Conservation (phyloP, 2,113 vertebrate species). For the Colinus virginianus region DNA sequence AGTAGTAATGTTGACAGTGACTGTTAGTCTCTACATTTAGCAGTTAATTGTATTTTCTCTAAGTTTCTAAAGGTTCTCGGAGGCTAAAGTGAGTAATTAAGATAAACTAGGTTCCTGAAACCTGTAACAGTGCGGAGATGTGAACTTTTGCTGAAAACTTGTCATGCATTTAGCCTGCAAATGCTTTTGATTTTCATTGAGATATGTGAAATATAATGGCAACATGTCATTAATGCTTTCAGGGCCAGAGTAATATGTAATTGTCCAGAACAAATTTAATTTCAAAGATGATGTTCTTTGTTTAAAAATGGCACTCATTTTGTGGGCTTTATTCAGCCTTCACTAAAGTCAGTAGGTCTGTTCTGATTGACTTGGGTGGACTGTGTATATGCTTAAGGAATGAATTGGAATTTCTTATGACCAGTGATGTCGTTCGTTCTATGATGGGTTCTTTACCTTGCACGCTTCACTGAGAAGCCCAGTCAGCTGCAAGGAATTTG, state of each 20-base stretch:
- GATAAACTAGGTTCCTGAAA: background rate
- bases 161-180: background rate
- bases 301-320: background rate
- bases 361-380: background rate
- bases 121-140: background rate
- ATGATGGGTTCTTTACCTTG: background rate
- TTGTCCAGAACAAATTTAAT: background rate
- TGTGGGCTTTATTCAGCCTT: background rate
- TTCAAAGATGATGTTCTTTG: background rate
- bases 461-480: background rate
- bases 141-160: constrained; percentile 20
- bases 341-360: background rate
- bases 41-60: background rate
- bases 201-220: background rate
- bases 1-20: background rate
- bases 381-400: background rate
- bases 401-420: background rate
- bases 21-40: background rate
- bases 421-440: background rate
- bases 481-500: background rate
- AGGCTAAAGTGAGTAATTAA: background rate
- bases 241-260: background rate
- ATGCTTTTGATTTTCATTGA: constrained; percentile 16
- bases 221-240: background rate
- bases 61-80: background rate